These are phyloP conservation scores for Drosophila nebulosa DNA, from an alignment of 1,140 invertebrate species.

Conservation along the genomic window DNA sequence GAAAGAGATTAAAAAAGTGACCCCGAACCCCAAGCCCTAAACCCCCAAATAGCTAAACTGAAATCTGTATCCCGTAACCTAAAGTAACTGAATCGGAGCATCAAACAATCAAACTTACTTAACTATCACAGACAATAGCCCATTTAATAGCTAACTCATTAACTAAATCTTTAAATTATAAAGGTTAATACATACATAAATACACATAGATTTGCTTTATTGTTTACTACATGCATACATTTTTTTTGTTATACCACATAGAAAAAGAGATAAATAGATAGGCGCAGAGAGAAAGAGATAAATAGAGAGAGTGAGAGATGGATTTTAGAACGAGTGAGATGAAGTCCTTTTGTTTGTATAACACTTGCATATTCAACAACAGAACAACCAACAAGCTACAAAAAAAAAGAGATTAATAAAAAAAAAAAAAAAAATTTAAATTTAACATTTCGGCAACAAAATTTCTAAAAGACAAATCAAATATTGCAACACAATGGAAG, in stretches of 20 bases:
- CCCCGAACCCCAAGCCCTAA: neutral
- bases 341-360: constrained; percentile 62
- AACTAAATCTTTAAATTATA: constrained; percentile 21
- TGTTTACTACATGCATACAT: constrained; percentile 15
- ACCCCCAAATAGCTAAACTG: neutral
- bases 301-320: neutral
- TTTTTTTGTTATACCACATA: constrained; percentile 24
- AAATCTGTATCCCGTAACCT: constrained; percentile 20
- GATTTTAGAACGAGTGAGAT: neutral
- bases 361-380: constrained; percentile 50
- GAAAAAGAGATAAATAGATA: neutral
- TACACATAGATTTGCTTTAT: constrained; percentile 13
- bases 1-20: neutral
- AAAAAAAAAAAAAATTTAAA: constrained; percentile 41
- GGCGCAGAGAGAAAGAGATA: neutral
- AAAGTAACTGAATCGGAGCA: constrained; percentile 74
- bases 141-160: constrained; percentile 47
- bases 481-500: neutral
- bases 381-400: constrained; percentile 25
- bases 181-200: constrained; percentile 22
- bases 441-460: constrained; percentile 71
- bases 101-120: constrained; percentile 74
- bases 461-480: constrained; percentile 18
- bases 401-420: constrained; percentile 14
- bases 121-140: constrained; percentile 59